Base-by-base conservation (phyloP, 2,888 invertebrate genomes). In the Ischnura elegans region DNA sequence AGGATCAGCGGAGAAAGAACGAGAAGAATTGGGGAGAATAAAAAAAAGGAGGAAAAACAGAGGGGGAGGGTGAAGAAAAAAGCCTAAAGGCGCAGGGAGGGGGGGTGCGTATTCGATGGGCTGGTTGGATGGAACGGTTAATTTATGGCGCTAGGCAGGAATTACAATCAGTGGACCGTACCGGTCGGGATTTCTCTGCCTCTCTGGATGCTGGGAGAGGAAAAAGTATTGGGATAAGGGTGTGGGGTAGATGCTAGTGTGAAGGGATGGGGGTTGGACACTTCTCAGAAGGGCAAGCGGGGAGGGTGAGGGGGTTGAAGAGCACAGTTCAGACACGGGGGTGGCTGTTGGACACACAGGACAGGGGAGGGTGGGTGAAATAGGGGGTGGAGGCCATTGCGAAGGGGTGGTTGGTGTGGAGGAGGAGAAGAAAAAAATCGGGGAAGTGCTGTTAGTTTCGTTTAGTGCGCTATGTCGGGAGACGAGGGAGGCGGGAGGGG, bases 91-190 rank as follows among this genome's bases (percentile, higher is more conserved):
- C 36, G 21, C 5, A 36, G 42, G 86, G n/a, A 55, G 0, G 51
- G 51, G 36, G 21, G 36, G 2, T n/a, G 55, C 42, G 55, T n/a
- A 10, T 19, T 21, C 19, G 46, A 42, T 46, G 87, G n/a, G 87
- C 21, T 47, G 87, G 5, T 87, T 61, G 90, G 90, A 90, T 90
- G 90, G 90, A 61, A 90, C 61, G 90, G 90, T 90, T 90, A 90
- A 90, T 90, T 90, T 90, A 90, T 90, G 66, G 90, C 90, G 61
- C 90, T 61, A 90, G 90, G 90, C 90, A 90, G 90, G 90, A 90
- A 90, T 90, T 90, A 90, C 90, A 90, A 90, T 90, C 90, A 90
- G 90, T 90, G 90, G 90, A 90, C 90, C 90, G 90, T 90, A 90
- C 66, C 42, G 90, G 90, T 90, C 61, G 55, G 90, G 90, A 90